Conservation (phyloP, 2,113 vertebrate genomes). For the Nyctibius bracteatus region DNA sequence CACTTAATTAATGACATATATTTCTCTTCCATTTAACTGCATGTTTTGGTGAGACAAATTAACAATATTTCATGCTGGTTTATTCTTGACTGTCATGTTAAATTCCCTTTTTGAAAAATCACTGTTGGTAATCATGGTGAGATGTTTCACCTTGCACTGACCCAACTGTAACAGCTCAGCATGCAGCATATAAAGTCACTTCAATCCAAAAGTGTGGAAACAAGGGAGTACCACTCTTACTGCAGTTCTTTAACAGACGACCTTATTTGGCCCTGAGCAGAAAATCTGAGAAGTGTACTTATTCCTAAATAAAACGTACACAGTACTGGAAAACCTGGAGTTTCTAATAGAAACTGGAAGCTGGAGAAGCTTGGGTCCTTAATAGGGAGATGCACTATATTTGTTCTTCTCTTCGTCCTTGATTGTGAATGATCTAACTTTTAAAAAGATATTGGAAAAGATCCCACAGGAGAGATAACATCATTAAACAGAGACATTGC, state of each 20-base stretch:
- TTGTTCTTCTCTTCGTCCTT: background rate
- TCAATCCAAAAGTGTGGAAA: background rate
- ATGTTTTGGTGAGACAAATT: background rate
- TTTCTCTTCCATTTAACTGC: background rate
- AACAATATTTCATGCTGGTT: background rate
- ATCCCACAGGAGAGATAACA: background rate
- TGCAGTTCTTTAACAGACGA: background rate
- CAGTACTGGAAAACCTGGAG: background rate
- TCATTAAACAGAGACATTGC: background rate
- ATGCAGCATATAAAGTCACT: background rate
- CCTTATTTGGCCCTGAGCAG: background rate
- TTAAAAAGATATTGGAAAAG: background rate
- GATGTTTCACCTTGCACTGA: background rate
- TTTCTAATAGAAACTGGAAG: background rate
- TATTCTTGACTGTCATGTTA: background rate
- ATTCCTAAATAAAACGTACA: background rate
- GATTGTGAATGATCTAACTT: background rate
- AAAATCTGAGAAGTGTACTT: background rate
- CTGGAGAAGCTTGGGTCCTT: background rate
- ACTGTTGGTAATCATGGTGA: background rate
- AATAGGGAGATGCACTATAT: background rate
- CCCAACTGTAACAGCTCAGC: background rate
- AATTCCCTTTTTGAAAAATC: background rate
- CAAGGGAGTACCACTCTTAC: background rate
- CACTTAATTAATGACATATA: conserved; percentile 19